phyloP scores from a whole-genome alignment of 92 coral and sea anemone species.

The Epizoanthus rinbou region DNA sequence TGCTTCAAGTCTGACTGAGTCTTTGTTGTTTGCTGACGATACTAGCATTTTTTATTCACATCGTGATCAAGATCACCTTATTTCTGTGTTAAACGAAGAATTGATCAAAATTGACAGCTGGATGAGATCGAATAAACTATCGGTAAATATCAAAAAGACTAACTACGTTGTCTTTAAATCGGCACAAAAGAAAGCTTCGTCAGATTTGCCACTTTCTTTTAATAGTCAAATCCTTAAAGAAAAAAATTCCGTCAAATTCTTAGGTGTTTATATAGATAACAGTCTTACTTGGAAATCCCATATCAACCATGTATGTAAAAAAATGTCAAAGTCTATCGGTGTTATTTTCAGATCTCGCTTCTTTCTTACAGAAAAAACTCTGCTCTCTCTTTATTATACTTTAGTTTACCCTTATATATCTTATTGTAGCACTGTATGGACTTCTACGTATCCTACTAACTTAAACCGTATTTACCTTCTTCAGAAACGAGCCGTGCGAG shows the following conservation, averaged over 20 bases:
- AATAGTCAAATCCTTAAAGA: slow-evolving; percentile 13
- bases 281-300: slow-evolving; percentile 19
- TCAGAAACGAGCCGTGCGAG: slow-evolving; percentile 24
- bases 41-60: slow-evolving; percentile 46
- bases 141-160: slow-evolving; percentile 27
- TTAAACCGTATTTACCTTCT: background rate
- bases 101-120: slow-evolving; percentile 26
- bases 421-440: background rate
- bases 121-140: slow-evolving; percentile 41
- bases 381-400: too few relatives aligned
- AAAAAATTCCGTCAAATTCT: slow-evolving; percentile 8
- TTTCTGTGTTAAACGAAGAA: slow-evolving; percentile 33
- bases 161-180: slow-evolving; percentile 29
- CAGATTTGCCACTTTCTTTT: slow-evolving; percentile 10
- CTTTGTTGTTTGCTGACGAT: slow-evolving; percentile 52
- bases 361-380: too few relatives aligned
- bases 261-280: slow-evolving; percentile 22
- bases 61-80: slow-evolving; percentile 40
- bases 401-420: too few relatives aligned
- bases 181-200: background rate
- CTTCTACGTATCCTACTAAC: slow-evolving; percentile 2
- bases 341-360: slow-evolving; percentile 8
- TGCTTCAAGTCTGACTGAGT: too few relatives aligned
- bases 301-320: slow-evolving; percentile 22
- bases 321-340: slow-evolving; percentile 20